Evolutionary conservation across 2,888 invertebrate genomes (phyloP).

Genomic region (Tribolium freemani): DNA sequence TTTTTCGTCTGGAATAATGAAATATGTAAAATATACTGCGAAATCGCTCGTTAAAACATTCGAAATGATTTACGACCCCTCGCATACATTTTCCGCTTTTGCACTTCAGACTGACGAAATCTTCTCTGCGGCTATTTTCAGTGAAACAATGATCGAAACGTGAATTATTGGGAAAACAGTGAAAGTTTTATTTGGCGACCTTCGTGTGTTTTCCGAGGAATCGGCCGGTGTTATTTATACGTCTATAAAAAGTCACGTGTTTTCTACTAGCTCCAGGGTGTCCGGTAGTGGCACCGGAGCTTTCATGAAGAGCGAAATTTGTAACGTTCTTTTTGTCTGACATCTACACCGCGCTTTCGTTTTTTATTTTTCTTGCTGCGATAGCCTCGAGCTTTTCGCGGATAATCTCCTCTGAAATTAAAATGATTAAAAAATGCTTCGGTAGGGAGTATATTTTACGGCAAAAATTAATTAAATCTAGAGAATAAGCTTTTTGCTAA

Average conservation of each 20-base stretch:
- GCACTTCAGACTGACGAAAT: not conserved
- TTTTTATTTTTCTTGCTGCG: not conserved
- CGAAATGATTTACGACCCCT: slow-evolving; percentile 23
- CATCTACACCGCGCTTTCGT: not conserved
- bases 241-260: slow-evolving; percentile 16
- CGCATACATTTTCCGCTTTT: slow-evolving; percentile 20
- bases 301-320: slow-evolving; percentile 16
- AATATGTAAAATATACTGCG: slow-evolving; percentile 15
- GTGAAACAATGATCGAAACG: not conserved
- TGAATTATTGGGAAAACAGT: not conserved
- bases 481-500: not conserved
- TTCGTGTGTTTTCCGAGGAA: not conserved
- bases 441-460: not conserved
- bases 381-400: slow-evolving; percentile 6
- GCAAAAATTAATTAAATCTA: slow-evolving; percentile 15
- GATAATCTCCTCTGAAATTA: not conserved
- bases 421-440: slow-evolving; percentile 16
- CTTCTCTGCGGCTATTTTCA: slow-evolving; percentile 7
- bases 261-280: slow-evolving; percentile 5
- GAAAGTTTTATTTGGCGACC: slow-evolving; percentile 5
- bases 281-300: not conserved
- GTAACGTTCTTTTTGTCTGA: not conserved
- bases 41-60: slow-evolving; percentile 8
- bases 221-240: not conserved
- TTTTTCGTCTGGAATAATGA: not conserved